These are phyloP conservation scores for Bos indicus DNA, from an alignment of 2,113 vertebrate genomes.

Conservation along the genomic window DNA sequence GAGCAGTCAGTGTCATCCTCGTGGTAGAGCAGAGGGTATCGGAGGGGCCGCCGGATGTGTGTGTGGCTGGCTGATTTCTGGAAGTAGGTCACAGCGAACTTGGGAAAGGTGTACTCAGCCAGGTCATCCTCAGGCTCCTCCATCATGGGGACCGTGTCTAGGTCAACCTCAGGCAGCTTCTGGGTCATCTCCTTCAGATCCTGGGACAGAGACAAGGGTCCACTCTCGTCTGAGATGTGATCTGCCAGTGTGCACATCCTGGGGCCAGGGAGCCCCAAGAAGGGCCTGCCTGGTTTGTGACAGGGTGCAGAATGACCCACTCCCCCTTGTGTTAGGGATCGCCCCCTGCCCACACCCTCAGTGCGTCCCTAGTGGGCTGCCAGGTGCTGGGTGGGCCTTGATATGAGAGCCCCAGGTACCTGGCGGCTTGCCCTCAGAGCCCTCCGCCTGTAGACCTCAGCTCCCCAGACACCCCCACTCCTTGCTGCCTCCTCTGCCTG, in stretches of 20 bases:
- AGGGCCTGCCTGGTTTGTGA: too few species aligned
- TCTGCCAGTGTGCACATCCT: accelerated
- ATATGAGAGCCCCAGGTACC: too few species aligned
- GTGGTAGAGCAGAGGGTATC: slow-evolving; percentile 91
- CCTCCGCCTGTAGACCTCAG: background rate
- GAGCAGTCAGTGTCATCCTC: slow-evolving; percentile 87
- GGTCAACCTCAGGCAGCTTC: slow-evolving; percentile 86
- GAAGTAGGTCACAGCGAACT: slow-evolving; percentile 95
- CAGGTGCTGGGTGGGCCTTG: background rate
- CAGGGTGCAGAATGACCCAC: background rate
- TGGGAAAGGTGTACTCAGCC: slow-evolving; percentile 92
- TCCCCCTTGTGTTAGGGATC: background rate
- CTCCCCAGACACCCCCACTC: background rate
- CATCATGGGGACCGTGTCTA: slow-evolving; percentile 86
- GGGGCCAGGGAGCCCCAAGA: background rate
- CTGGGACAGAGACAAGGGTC: slow-evolving; percentile 72
- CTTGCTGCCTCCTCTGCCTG: accelerated
- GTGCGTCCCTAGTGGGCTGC: background rate
- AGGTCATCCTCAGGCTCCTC: slow-evolving; percentile 83
- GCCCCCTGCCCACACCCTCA: accelerated
- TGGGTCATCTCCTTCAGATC: slow-evolving; percentile 82
- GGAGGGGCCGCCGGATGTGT: slow-evolving; percentile 85
- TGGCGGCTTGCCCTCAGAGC: too few species aligned
- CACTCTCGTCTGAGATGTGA: background rate
- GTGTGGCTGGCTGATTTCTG: slow-evolving; percentile 89